Conservation (phyloP, 2,888 invertebrate species). For the Lithophane socia region DNA sequence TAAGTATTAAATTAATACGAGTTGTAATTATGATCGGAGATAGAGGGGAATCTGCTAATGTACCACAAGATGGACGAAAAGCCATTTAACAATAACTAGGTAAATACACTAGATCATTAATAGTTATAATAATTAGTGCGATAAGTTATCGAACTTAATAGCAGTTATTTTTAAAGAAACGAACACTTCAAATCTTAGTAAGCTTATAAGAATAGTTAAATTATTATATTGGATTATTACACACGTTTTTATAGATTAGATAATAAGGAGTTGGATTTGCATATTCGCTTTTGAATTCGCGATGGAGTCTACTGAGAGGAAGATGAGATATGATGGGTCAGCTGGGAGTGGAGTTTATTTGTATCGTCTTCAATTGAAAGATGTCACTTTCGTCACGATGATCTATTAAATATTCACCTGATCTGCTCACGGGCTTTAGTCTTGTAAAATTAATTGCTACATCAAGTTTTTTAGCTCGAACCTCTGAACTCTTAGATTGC, state of each 20-base stretch:
- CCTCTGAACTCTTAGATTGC: background rate
- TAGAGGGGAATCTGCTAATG: constrained; percentile 40
- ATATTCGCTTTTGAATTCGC: constrained; percentile 51
- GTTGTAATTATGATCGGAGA: constrained; percentile 54
- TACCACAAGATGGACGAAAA: constrained; percentile 53
- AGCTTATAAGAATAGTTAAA: constrained; percentile 64
- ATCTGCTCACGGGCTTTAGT: background rate
- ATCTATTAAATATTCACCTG: background rate
- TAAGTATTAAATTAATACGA: constrained; percentile 59
- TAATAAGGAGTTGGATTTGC: constrained; percentile 52
- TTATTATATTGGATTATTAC: constrained; percentile 60
- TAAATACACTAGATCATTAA: constrained; percentile 76
- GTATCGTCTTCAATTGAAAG: background rate
- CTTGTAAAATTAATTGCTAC: background rate
- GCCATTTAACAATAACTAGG: constrained; percentile 76
- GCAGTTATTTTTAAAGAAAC: constrained; percentile 69
- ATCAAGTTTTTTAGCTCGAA: no score
- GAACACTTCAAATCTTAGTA: constrained; percentile 68
- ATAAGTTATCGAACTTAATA: constrained; percentile 78
- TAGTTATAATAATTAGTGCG: constrained; percentile 77
- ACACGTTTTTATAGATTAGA: constrained; percentile 64
- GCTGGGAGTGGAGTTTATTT: constrained; percentile 25
- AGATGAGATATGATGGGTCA: constrained; percentile 28
- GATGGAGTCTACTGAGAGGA: constrained; percentile 38
- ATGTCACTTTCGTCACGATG: background rate